Conservation (phyloP, 2,888 invertebrate genomes). For the Calameuta idolon region DNA sequence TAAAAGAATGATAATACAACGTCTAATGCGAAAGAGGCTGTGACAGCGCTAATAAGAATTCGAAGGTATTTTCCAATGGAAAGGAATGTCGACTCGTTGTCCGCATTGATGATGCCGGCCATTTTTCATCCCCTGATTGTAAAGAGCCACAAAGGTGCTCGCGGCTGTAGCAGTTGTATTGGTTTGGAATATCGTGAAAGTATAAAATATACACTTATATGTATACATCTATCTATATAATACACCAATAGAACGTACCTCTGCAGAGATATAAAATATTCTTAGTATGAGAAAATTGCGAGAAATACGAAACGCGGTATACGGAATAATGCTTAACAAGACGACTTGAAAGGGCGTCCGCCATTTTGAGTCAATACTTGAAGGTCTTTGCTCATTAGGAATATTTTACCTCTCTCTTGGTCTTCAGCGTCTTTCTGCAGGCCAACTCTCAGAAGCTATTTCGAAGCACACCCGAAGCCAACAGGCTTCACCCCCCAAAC, state of each 20-base stretch:
- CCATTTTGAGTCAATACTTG: constrained; percentile 67
- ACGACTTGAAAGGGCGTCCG: constrained; percentile 63
- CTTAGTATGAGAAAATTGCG: constrained; percentile 16
- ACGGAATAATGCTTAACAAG: constrained; percentile 64
- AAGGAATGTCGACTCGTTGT: background rate
- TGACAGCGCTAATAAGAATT: background rate
- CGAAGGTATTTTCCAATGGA: background rate
- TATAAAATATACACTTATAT: background rate
- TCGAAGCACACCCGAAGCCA: background rate
- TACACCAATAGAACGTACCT: background rate
- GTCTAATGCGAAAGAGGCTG: background rate
- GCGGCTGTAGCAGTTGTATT: background rate
- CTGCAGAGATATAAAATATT: background rate
- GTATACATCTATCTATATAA: background rate
- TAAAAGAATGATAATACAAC: background rate
- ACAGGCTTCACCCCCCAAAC: background rate
- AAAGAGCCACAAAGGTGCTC: background rate
- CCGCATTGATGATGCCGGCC: background rate
- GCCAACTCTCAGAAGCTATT: background rate
- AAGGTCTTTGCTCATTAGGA: constrained; percentile 66
- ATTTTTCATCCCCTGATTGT: background rate
- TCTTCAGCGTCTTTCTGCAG: background rate
- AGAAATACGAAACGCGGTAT: constrained; percentile 27
- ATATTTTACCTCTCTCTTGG: constrained; percentile 57
- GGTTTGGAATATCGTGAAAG: background rate